A percentile compares a stretch with the other conserved stretches of the same genome.
Conservation (phyloP, 1,140 invertebrate species). For the Mamestra configurata region DNA sequence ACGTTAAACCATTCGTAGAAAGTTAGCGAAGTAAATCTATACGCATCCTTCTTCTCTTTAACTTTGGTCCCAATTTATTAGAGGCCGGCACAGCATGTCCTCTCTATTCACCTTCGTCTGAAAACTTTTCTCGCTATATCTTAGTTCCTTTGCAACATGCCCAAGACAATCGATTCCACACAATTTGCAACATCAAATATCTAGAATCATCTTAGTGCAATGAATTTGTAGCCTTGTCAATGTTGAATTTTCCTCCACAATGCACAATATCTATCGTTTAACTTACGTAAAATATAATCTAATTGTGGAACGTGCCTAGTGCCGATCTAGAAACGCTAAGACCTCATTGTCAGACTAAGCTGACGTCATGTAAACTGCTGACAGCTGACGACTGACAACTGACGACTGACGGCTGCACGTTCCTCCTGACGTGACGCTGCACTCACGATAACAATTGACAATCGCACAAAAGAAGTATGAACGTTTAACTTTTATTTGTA, state of each 20-base stretch:
- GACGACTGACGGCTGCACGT: background rate
- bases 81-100: too few relatives aligned
- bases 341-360: background rate
- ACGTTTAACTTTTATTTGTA: background rate
- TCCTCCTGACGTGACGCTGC: background rate
- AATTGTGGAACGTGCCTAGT: background rate
- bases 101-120: too few relatives aligned
- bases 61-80: too few relatives aligned
- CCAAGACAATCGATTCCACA: too few relatives aligned
- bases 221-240: background rate
- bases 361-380: too few relatives aligned
- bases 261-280: background rate
- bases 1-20: too few relatives aligned
- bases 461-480: background rate
- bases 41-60: too few relatives aligned
- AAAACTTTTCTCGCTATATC: too few relatives aligned
- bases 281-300: background rate
- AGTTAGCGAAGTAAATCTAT: too few relatives aligned
- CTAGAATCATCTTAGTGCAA: too few relatives aligned
- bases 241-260: background rate
- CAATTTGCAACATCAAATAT: background rate
- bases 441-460: conserved; percentile 16
- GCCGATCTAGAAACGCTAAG: background rate
- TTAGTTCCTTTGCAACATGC: too few relatives aligned
- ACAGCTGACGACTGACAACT: too few relatives aligned